Percentiles rank a stretch among this genome's conserved stretches.
These are phyloP conservation scores for Haliclystus octoradiatus DNA, from an alignment of 30 jellyfish, hydroid and myxozoan species.

Conservation along the genomic window DNA sequence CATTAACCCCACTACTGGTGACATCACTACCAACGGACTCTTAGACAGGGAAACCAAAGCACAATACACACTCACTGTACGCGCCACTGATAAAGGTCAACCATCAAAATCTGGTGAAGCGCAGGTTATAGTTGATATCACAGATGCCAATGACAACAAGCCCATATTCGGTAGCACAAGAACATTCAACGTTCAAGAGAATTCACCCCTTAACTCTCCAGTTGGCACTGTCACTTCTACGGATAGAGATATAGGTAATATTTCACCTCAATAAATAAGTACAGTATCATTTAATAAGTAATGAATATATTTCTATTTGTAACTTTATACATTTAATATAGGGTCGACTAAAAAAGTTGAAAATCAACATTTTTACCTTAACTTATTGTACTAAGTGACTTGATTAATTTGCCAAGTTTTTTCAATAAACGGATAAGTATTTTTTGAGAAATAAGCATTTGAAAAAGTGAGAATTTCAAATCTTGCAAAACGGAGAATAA, in stretches of 20 bases:
- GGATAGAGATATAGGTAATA: slow-evolving; percentile 42
- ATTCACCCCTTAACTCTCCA: slow-evolving; percentile 11
- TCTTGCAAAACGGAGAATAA: too few relatives aligned
- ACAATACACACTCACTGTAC: slow-evolving; percentile 14
- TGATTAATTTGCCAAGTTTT: too few relatives aligned
- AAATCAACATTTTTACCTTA: too few relatives aligned
- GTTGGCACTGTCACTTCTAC: slow-evolving; percentile 19
- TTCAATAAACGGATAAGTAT: too few relatives aligned
- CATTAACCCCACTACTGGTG: neutral
- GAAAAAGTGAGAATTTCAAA: too few relatives aligned
- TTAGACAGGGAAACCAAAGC: slow-evolving; percentile 28
- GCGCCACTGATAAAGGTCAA: slow-evolving; percentile 29
- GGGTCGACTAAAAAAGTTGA: too few relatives aligned
- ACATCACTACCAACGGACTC: slow-evolving; percentile 1
- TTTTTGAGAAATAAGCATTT: too few relatives aligned
- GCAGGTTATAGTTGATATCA: slow-evolving; percentile 10
- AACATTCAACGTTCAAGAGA: slow-evolving; percentile 28
- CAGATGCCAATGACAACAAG: slow-evolving; percentile 40
- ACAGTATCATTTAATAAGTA: too few relatives aligned
- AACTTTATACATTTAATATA: too few relatives aligned
- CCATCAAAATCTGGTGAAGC: slow-evolving; percentile 8
- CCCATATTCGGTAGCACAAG: slow-evolving; percentile 19
- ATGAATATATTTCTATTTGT: too few relatives aligned
- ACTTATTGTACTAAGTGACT: too few relatives aligned
- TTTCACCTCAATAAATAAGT: neutral